A percentile compares a stretch with the other conserved stretches of the same genome.
Evolutionary conservation across 1,140 invertebrate species (phyloP).

Genomic region (Pseudomyrmex gracilis): DNA sequence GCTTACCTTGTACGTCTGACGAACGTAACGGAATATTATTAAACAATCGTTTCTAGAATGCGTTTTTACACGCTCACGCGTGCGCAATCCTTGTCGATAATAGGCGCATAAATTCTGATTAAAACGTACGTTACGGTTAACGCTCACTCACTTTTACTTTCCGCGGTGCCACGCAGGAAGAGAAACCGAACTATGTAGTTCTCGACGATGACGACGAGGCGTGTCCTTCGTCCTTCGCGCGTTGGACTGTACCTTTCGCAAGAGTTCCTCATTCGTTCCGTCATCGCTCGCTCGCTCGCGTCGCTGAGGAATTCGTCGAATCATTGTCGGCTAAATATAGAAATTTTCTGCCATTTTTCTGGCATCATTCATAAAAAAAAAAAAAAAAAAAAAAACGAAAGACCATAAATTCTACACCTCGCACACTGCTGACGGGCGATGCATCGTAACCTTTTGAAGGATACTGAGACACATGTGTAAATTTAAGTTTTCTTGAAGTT

Average conservation of each 20-base stretch:
- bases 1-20: slow-evolving; percentile 73
- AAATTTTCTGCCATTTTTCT: slow-evolving; percentile 26
- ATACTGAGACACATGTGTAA: no score
- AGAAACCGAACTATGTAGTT: slow-evolving; percentile 39
- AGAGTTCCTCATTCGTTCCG: not conserved
- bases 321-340: slow-evolving; percentile 58
- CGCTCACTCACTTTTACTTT: slow-evolving; percentile 68
- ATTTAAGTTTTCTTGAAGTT: no score
- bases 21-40: slow-evolving; percentile 73
- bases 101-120: slow-evolving; percentile 66
- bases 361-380: slow-evolving; percentile 6
- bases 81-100: slow-evolving; percentile 63
- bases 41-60: slow-evolving; percentile 73
- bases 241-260: not conserved
- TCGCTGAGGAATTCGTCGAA: slow-evolving; percentile 44
- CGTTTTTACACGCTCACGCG: slow-evolving; percentile 27
- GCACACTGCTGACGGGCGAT: not conserved
- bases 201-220: slow-evolving; percentile 5
- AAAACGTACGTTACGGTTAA: slow-evolving; percentile 20
- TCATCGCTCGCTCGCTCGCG: not conserved
- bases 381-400: slow-evolving; percentile 38
- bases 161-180: slow-evolving; percentile 26
- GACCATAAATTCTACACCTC: slow-evolving; percentile 10
- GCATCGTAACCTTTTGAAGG: not conserved
- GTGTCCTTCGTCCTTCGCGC: slow-evolving; percentile 14